Conservation (phyloP, 2,888 invertebrate genomes). For the Limnephilus marmoratus region DNA sequence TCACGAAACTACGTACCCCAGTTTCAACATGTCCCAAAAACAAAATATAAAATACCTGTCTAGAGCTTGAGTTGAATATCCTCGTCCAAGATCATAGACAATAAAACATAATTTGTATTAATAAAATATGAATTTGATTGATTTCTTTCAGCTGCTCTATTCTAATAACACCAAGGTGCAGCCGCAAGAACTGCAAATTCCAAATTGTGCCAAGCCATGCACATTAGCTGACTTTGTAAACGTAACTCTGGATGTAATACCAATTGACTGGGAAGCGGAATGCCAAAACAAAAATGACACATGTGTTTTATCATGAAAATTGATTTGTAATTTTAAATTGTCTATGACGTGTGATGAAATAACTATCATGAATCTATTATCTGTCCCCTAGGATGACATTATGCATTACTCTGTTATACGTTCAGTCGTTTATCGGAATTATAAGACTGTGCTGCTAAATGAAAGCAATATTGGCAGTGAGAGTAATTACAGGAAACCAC, state of each 20-base stretch:
- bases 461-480: background rate
- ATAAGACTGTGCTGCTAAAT: background rate
- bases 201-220: constrained; percentile 82
- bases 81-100: no score
- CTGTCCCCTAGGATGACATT: background rate
- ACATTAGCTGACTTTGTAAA: constrained; percentile 77
- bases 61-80: background rate
- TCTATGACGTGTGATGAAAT: background rate
- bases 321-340: background rate
- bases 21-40: background rate
- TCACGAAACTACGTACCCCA: no score
- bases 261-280: constrained; percentile 82
- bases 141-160: constrained; percentile 80
- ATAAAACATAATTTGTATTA: no score
- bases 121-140: background rate
- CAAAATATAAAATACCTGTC: background rate
- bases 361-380: background rate
- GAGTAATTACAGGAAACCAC: background rate
- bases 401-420: background rate
- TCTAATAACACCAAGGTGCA: constrained; percentile 79
- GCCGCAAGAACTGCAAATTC: constrained; percentile 78
- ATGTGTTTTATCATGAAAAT: no score
- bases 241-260: constrained; percentile 77
- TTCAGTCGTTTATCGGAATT: background rate
- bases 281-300: constrained; percentile 71